phyloP scores from a whole-genome alignment of 1,140 invertebrate species.

The Armadillidium nasatum region DNA sequence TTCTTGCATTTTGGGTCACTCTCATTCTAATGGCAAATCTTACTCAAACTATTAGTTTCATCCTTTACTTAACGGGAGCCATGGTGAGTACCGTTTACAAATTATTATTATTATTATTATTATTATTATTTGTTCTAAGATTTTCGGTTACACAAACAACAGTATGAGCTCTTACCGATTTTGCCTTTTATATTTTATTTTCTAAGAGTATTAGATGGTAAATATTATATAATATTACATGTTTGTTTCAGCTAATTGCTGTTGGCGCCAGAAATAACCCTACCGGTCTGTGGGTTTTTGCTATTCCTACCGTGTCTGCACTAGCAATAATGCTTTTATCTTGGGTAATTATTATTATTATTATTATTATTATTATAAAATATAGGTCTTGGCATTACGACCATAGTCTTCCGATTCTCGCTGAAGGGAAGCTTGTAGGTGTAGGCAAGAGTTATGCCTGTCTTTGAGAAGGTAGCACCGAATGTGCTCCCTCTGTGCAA shows the following conservation, averaged over 20 bases:
- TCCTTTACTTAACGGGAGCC: constrained; percentile 72
- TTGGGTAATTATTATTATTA: constrained; percentile 51
- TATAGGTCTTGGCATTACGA: background rate
- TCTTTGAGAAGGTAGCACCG: no score
- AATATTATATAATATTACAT: no score
- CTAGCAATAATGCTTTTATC: constrained; percentile 56
- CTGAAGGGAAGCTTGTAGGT: background rate
- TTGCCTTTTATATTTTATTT: no score
- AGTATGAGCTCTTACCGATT: no score
- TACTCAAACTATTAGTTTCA: constrained; percentile 58
- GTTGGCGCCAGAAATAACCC: constrained; percentile 76
- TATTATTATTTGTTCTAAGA: no score
- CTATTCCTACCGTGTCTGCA: constrained; percentile 67
- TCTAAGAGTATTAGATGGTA: no score
- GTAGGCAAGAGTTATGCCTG: no score
- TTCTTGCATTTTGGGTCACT: constrained; percentile 85
- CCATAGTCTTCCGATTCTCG: no score
- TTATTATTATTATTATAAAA: no score
- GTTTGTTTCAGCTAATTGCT: constrained; percentile 60
- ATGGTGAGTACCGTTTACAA: constrained; percentile 50
- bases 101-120: no score
- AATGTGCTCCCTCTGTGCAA: no score
- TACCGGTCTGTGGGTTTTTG: constrained; percentile 73
- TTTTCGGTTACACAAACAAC: no score
- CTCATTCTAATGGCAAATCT: constrained; percentile 79